A percentile compares a stretch with the other conserved stretches of the same genome.
These are phyloP conservation scores for Callaeas wilsoni DNA, from an alignment of 2,113 vertebrate genomes.

Conservation along the genomic window DNA sequence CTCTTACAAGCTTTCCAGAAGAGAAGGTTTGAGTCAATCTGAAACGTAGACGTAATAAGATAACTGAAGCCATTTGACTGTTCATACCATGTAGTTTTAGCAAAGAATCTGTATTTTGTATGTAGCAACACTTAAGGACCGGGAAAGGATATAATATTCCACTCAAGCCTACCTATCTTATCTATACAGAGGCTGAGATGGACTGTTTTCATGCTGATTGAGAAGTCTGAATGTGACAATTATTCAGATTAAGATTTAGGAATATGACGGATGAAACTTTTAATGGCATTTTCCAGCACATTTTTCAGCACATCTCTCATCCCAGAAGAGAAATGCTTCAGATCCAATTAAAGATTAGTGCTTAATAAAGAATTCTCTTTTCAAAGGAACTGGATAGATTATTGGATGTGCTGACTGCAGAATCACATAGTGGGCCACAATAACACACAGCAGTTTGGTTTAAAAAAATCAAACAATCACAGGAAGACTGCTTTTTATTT, in stretches of 20 bases:
- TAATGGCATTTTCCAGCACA: neutral
- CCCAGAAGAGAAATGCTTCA: neutral
- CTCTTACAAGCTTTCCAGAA: slow-evolving; percentile 5
- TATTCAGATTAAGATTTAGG: slow-evolving; percentile 3
- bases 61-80: neutral
- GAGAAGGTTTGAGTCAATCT: neutral
- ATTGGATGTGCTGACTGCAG: neutral
- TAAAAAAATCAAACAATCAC: neutral
- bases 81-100: neutral
- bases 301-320: neutral
- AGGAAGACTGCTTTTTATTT: neutral
- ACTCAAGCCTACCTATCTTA: neutral
- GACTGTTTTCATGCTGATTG: neutral
- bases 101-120: neutral
- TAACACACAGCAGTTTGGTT: neutral
- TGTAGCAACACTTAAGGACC: neutral
- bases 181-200: neutral
- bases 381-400: neutral
- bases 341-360: slow-evolving; percentile 11
- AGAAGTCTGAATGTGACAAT: neutral
- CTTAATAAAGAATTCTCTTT: neutral
- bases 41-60: neutral
- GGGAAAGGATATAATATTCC: neutral
- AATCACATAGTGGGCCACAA: neutral
- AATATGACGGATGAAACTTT: neutral